Conservation (phyloP, 2,113 vertebrate species). For the Campylomormyrus tamandua region DNA sequence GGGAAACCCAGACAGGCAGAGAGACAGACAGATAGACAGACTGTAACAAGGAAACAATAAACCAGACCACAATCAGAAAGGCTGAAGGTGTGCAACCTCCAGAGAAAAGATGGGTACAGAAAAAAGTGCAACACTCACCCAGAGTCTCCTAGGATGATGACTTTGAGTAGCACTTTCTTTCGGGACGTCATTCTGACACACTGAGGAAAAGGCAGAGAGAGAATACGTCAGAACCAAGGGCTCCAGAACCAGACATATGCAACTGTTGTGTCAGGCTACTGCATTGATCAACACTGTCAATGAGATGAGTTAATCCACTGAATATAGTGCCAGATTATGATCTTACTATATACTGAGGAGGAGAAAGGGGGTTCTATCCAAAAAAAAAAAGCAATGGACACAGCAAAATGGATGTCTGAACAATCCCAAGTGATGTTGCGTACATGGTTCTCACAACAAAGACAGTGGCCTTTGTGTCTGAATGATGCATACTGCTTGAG, state of each 20-base stretch:
- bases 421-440: not conserved
- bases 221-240: not conserved
- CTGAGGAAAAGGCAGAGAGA: slow-evolving; percentile 30
- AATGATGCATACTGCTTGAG: not conserved
- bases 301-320: not conserved
- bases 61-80: not conserved
- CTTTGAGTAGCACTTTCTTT: slow-evolving; percentile 66
- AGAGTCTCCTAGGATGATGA: slow-evolving; percentile 63
- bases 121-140: slow-evolving; percentile 44
- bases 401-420: not conserved
- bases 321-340: not conserved
- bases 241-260: not conserved
- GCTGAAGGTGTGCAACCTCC: not conserved
- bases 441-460: not conserved
- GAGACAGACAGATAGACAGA: not conserved
- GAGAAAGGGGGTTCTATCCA: not conserved
- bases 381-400: not conserved
- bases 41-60: not conserved
- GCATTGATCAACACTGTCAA: not conserved
- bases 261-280: not conserved
- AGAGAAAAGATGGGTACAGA: not conserved
- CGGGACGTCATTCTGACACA: slow-evolving; percentile 58
- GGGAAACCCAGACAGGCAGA: too few relatives aligned
- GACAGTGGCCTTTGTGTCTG: not conserved
- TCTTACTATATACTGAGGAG: not conserved